Evolutionary conservation across 2,797 vertebrate genomes (phyloP).

Genomic region (Pseudochromis fuscus): DNA sequence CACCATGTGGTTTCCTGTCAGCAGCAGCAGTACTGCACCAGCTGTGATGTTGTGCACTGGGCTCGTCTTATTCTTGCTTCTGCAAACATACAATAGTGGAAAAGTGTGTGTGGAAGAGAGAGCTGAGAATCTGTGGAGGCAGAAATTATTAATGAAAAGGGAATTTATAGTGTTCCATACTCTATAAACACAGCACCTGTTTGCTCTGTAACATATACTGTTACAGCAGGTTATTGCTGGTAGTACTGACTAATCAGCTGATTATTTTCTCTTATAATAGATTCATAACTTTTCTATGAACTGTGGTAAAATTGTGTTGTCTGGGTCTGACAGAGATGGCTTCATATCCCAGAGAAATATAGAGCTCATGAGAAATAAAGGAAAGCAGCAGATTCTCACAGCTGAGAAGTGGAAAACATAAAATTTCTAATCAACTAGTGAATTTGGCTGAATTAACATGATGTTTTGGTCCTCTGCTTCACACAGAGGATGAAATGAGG

Average conservation of each 20-base stretch:
- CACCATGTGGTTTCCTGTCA: slow-evolving; percentile 15
- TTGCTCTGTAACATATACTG: neutral
- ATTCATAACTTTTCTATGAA: neutral
- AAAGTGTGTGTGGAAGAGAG: slow-evolving; percentile 19
- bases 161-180: neutral
- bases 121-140: neutral
- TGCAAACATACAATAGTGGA: slow-evolving; percentile 12
- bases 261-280: neutral
- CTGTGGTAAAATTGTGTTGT: neutral
- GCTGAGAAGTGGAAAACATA: neutral
- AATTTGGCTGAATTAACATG: neutral
- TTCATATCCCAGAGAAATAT: too few species aligned
- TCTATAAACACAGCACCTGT: neutral
- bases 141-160: slow-evolving; percentile 14
- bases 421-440: too few species aligned
- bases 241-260: neutral
- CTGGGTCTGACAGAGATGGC: neutral
- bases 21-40: neutral
- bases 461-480: neutral
- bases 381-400: too few species aligned
- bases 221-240: neutral
- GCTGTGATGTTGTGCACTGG: slow-evolving; percentile 15
- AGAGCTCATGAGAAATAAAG: too few species aligned
- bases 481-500: too few species aligned
- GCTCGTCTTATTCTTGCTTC: neutral